Conservation (phyloP, 2,888 invertebrate species). For the Chorisops tibialis region DNA sequence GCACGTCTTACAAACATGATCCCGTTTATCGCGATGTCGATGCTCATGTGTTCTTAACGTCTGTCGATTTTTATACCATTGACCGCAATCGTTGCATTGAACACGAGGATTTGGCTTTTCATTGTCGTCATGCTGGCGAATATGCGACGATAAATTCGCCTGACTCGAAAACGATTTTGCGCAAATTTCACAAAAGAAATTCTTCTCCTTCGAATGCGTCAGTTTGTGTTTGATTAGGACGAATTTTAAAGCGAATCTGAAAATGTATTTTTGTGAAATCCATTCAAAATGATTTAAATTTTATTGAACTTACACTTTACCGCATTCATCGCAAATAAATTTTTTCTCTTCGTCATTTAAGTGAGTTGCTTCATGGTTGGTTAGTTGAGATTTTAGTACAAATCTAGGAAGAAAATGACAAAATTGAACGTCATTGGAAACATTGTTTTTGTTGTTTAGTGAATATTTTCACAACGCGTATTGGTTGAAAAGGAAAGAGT, state of each 20-base stretch:
- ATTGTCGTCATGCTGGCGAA: conserved; percentile 19
- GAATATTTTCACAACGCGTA: too few relatives aligned
- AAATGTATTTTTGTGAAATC: not conserved
- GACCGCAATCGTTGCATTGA: conserved; percentile 30
- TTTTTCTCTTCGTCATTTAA: conserved; percentile 31
- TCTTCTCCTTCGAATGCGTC: conserved; percentile 30
- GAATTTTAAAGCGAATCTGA: conserved; percentile 34
- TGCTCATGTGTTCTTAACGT: conserved; percentile 31
- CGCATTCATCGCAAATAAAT: conserved; percentile 34
- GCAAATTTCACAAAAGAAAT: conserved; percentile 34
- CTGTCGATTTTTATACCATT: conserved; percentile 34
- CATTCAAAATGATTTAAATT: not conserved
- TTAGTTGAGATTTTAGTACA: conserved; percentile 33
- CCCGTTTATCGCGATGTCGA: conserved; percentile 29
- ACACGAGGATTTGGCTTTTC: conserved; percentile 19
- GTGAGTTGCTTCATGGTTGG: conserved; percentile 33
- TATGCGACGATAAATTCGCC: conserved; percentile 26
- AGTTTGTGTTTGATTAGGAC: conserved; percentile 32
- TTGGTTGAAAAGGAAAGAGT: too few relatives aligned
- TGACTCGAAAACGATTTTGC: conserved; percentile 32
- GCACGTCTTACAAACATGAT: conserved; percentile 30
- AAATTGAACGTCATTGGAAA: not conserved
- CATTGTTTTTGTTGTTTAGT: not conserved
- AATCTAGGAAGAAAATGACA: conserved; percentile 22
- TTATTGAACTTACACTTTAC: conserved; percentile 31